Percentiles rank a stretch among this genome's conserved stretches.
phyloP scores from a whole-genome alignment of 2,888 invertebrate genomes.

The Drosophila mimica region DNA sequence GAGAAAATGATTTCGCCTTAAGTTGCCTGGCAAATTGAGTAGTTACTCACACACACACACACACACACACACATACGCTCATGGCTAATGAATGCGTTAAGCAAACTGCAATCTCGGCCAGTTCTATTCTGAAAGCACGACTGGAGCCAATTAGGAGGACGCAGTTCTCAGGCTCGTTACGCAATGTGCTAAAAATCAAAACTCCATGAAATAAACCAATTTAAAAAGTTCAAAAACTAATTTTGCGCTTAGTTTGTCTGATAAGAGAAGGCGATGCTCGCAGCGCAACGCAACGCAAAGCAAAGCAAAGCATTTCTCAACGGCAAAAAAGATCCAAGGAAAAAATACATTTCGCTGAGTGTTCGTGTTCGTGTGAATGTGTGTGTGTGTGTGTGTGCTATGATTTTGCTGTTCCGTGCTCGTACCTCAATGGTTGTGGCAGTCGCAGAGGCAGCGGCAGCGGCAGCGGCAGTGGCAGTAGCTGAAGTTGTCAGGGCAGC shows the following conservation, averaged over 20 bases:
- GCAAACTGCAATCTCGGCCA: slow-evolving; percentile 46
- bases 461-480: neutral
- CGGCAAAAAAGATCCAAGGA: slow-evolving; percentile 15
- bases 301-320: slow-evolving; percentile 24
- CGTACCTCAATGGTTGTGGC: slow-evolving; percentile 17
- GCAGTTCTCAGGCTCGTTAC: slow-evolving; percentile 73
- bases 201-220: slow-evolving; percentile 82
- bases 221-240: slow-evolving; percentile 83
- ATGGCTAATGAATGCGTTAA: slow-evolving; percentile 73
- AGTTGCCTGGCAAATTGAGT: slow-evolving; percentile 76
- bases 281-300: slow-evolving; percentile 17
- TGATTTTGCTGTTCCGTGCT: slow-evolving; percentile 40
- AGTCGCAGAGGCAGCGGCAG: neutral
- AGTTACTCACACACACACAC: slow-evolving; percentile 55
- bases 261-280: slow-evolving; percentile 72
- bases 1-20: slow-evolving; percentile 69
- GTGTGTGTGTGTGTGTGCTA: slow-evolving; percentile 24
- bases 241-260: slow-evolving; percentile 83
- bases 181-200: slow-evolving; percentile 79
- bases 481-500: slow-evolving; percentile 56
- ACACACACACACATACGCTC: slow-evolving; percentile 9
- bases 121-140: slow-evolving; percentile 43
- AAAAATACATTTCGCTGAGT: slow-evolving; percentile 34
- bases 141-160: slow-evolving; percentile 70
- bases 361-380: slow-evolving; percentile 14